Base-by-base conservation (phyloP, 2,797 vertebrate species). In the Falco columbarius region DNA sequence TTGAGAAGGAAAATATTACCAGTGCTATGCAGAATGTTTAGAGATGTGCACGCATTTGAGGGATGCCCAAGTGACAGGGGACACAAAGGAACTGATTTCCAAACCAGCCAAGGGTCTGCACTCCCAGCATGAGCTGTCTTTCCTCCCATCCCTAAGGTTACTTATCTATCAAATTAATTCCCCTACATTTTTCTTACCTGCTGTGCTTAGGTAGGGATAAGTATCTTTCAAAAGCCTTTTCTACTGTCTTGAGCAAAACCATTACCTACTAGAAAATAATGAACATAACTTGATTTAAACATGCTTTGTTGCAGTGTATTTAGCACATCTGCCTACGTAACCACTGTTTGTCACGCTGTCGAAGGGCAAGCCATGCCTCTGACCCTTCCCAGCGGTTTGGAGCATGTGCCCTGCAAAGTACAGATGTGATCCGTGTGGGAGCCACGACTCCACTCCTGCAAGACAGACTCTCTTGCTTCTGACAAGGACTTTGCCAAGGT, bases 51-150 rank as follows among this genome's bases (percentile, higher is more conserved):
- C 1, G 10, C 17, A 54, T 55, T 7, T 71, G 75, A 76, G 52
- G 63, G 87, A 70, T 49, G 66, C 11, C 27, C 0, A 0, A 13
- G 17, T 38, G 86, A 81, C 81, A 65, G 0, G 0, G 67, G 75
- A 67, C 82, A 82, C 77, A 77, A 87, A 89, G 61, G 56, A 92
- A 81, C 0, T 0, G 44, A 74, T 36, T 86, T 81, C 61, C 63
- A 95, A 70, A 63, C 38, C 20, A 15, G 0, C 3, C 42, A 55
- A 75, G 49, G 68, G 70, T 67, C 55, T 85, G 77, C 71, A 52
- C 52, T 72, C 86, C 10, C 94, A 91, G 83, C 81, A 58, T 19
- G 81, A 96, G 86, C 73, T 59, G 42, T 62, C 54, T 61, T 61
- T 67, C 42, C 73, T 81, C 72, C 66, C 51, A 6, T 26, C 49